Evolutionary conservation across 2,888 invertebrate genomes (phyloP).

Genomic region (Chirona hameri): DNA sequence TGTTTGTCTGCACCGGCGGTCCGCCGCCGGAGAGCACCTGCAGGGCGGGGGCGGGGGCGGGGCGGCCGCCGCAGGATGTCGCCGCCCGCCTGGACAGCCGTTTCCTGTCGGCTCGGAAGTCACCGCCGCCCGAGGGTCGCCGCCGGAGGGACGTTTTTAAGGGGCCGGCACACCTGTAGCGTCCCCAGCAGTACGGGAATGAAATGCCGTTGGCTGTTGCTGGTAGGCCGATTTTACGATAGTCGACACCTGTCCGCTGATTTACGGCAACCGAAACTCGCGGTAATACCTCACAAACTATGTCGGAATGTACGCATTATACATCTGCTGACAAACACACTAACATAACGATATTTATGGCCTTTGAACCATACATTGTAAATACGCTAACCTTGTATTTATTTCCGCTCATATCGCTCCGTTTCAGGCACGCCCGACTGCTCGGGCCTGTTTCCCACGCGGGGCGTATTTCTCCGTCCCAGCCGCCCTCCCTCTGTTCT

Average conservation of each 20-base stretch:
- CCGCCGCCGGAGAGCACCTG: background rate
- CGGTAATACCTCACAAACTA: too few relatives aligned
- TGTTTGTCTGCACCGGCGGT: too few relatives aligned
- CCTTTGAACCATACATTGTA: too few relatives aligned
- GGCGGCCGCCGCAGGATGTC: background rate
- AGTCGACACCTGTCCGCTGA: too few relatives aligned
- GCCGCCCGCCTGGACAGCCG: background rate
- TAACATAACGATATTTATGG: too few relatives aligned
- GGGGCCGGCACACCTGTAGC: background rate
- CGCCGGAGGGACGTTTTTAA: background rate
- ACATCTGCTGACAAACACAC: too few relatives aligned
- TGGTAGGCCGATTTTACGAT: background rate
- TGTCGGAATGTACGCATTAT: too few relatives aligned
- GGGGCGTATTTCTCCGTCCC: background rate
- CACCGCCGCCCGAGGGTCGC: background rate
- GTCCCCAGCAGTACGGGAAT: background rate
- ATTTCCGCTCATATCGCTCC: too few relatives aligned
- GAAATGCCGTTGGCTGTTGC: background rate
- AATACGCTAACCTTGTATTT: too few relatives aligned
- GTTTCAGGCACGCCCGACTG: background rate
- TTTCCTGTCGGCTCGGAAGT: background rate
- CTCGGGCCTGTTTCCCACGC: background rate
- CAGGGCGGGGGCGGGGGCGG: background rate
- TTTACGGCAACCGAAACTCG: too few relatives aligned
- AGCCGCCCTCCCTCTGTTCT: background rate